These are phyloP conservation scores for Drosophila insularis DNA, from an alignment of 1,140 invertebrate species.

Conservation along the genomic window DNA sequence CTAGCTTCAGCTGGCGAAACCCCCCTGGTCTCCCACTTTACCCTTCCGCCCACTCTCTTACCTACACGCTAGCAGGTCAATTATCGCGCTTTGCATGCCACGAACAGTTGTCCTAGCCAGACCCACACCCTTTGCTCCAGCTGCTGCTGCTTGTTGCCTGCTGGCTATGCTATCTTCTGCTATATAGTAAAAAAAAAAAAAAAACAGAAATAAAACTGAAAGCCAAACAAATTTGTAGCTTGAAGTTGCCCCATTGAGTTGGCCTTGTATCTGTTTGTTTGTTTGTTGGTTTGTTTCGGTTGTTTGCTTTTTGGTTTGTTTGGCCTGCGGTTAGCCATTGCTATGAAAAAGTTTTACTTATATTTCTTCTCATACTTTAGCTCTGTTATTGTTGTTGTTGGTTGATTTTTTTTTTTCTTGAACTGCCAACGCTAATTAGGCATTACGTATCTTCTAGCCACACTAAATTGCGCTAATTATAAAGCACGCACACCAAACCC, in stretches of 20 bases:
- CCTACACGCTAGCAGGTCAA: slow-evolving; percentile 55
- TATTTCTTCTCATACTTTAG: not conserved
- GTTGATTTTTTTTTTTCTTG: not conserved
- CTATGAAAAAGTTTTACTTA: slow-evolving; percentile 61
- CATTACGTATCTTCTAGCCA: slow-evolving; percentile 62
- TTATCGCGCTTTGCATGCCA: slow-evolving; percentile 74
- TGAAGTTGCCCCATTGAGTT: slow-evolving; percentile 68
- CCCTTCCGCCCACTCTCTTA: slow-evolving; percentile 31
- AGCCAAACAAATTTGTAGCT: slow-evolving; percentile 74
- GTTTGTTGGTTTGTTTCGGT: slow-evolving; percentile 8
- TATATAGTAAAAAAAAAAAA: slow-evolving; percentile 32
- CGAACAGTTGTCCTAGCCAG: slow-evolving; percentile 49
- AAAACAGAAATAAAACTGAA: slow-evolving; percentile 32
- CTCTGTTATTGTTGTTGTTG: not conserved
- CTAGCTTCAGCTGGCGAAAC: not conserved
- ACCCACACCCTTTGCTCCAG: not conserved
- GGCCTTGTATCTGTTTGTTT: slow-evolving; percentile 36
- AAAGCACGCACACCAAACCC: slow-evolving; percentile 33
- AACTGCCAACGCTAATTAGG: slow-evolving; percentile 61
- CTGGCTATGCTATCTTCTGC: slow-evolving; percentile 25
- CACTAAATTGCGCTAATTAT: slow-evolving; percentile 71
- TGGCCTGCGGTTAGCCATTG: slow-evolving; percentile 66
- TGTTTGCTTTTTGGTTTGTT: slow-evolving; percentile 35
- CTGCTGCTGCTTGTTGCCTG: slow-evolving; percentile 6
- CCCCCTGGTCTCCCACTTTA: slow-evolving; percentile 14